Evolutionary conservation across 2,888 invertebrate species (phyloP), one percentile per base, ranked within the genome.

Genomic region (Leptinotarsa juncta): DNA sequence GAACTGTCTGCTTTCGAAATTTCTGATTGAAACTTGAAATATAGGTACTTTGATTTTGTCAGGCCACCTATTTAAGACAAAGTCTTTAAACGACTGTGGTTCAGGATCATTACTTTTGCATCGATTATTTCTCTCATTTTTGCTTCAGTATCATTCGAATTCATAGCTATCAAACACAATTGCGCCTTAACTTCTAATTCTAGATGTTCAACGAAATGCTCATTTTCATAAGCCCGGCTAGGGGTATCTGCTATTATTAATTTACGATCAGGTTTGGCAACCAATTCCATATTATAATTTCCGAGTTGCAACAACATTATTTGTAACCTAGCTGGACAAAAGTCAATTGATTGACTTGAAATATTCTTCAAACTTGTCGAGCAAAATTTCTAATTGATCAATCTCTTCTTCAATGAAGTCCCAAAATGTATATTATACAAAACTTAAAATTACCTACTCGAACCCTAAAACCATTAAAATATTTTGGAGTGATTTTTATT

Each of bases 211-310:
- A 74, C 67, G 51, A 73, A 73, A 18, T 23, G 55, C 16, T 71
- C 60, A 26, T 66, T 57, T 51, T 66, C 50, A 67, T 67, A 76
- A 10, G 75, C 76, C 68, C 79, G 42, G 3, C 72, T 75, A 14
- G 75, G 48, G 23, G 75, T 62, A 53, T 79, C 78, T 4, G 78
- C 80, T 20, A 79, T 15, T n/a, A 72, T 26, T n/a, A 81, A 18
- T 14, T 78, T 32, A 67, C 73, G 77, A 16, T 79, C 80, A 23
- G 77, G 78, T 67, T 75, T 77, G 67, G 73, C 77, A 14, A 77
- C 72, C 48, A 79, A 49, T 4, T 69, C 53, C 16, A 78, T 65
- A 60, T 79, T 69, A 69, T 73, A 78, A 18, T 75, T 73, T 66
- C 72, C 48, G 16, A 79, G 53, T 23, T 74, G 70, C 15, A 78